Evolutionary conservation across 2,888 invertebrate species (phyloP), one percentile per base, ranked within the genome.

Genomic region (Sphecodes monilicornis): DNA sequence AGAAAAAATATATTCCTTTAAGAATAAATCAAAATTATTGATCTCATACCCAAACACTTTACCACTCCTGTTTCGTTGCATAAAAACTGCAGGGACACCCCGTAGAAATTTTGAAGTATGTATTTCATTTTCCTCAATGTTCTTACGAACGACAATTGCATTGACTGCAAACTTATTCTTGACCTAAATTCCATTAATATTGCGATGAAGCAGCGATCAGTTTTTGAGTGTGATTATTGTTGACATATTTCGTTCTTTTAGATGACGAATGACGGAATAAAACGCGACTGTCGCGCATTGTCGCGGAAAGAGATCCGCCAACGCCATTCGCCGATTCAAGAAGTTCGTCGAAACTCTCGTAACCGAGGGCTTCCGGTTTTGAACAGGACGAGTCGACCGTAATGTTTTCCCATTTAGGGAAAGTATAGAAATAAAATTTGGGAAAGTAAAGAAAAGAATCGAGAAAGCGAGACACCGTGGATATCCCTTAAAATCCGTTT

Each of bases 341-440:
- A 91, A 92, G 90, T 92, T 91, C 88, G 72, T 64, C 84, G 78
- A 66, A 90, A 85, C 86, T 91, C 86, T 87, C 78, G 86, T 54
- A 87, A 84, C 84, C 76, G 66, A n/a, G 54, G 64, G 60, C 69
- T 72, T 57, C 50, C 39, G 64, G 64, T 60, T 46, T 71, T 57
- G 73, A 68, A 75, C 69, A 68, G 72, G 54, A 46, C 72, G 75
- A 46, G 26, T 36, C 66, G 72, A 32, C 64, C 41, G 83, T 77
- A 84, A 90, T 90, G 90, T 90, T 92, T 91, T 91, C 89, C 89
- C 87, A 89, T 91, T 91, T 90, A 86, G 80, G 86, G 80, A n/a
- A 54, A n/a, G 54, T 68, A 70, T 76, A 57, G 78, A 82, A 82
- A 66, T 64, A 32, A 64, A 64, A 89, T 91, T 91, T 90, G 80